Evolutionary conservation across 2,888 invertebrate species (phyloP), one percentile per base, ranked within the genome.

Genomic region (Linnaemya vulpina): DNA sequence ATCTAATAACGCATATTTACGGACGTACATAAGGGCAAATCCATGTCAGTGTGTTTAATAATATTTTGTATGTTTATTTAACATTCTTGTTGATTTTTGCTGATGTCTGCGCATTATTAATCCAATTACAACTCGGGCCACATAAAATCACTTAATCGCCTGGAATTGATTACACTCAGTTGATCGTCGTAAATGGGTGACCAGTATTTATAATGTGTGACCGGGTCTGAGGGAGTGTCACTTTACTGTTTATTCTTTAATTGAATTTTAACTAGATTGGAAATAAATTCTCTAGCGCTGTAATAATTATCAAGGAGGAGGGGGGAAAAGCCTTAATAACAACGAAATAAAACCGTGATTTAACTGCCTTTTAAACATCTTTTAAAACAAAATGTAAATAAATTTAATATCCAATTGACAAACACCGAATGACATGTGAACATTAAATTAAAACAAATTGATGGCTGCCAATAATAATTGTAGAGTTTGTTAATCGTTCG

Each of bases 81-180:
- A 70, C 76, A 76, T 65, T 71, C 53, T 65, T 81, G 77, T 85
- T 77, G 74, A 70, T 87, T 79, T 84, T 76, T 87, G 86, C 87
- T 83, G 87, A 86, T 88, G 86, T 87, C 82, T 87, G 87, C 90
- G 89, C 89, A 90, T 86, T 83, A 78, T 89, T 90, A 90, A 90
- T 90, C 90, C 90, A 90, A 90, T 90, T 90, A 90, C 89, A 89
- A 89, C 87, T 89, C 86, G 88, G 87, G 87, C 88, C 88, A 88
- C 88, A 90, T 89, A 87, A 87, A 87, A 91, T 90, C 90, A 90
- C 88, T 91, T 90, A 90, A 90, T 91, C 90, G 90, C 82, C 87
- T 89, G 87, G 87, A 89, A 89, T 87, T 87, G 87, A 83, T 88
- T 86, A 87, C 81, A 87, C 38, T 83, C 86, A 63, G 62, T 62